A percentile compares a stretch with the other conserved stretches of the same genome.
Conservation (phyloP, 2,888 invertebrate genomes). For the Pristionchus arcanus region DNA sequence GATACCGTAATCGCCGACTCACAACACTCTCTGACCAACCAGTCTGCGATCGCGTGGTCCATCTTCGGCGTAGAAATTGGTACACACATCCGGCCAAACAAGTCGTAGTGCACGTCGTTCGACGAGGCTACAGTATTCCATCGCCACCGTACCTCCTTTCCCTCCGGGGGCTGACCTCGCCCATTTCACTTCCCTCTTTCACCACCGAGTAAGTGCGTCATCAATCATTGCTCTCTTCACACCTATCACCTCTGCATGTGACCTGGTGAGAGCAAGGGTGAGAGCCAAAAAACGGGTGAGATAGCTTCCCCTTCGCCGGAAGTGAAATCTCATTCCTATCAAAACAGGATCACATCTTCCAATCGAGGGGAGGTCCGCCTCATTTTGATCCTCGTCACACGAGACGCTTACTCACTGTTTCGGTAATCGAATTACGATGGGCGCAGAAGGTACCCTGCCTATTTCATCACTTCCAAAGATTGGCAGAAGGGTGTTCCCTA, state of each 20-base stretch:
- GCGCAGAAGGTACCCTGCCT: not conserved
- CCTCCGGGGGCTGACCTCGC: slow-evolving; percentile 28
- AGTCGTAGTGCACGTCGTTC: not conserved
- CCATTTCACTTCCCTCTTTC: not conserved
- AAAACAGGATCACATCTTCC: not conserved
- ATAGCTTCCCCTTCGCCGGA: slow-evolving; percentile 8
- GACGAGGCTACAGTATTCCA: not conserved
- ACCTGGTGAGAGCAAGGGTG: slow-evolving; percentile 4
- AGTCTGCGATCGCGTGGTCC: not conserved
- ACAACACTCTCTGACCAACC: not conserved
- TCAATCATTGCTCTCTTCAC: slow-evolving; percentile 6
- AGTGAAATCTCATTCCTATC: not conserved
- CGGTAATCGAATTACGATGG: slow-evolving; percentile 11
- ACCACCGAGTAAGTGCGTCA: slow-evolving; percentile 1
- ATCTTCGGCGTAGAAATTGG: not conserved
- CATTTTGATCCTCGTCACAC: slow-evolving; percentile 39
- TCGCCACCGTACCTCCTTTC: not conserved
- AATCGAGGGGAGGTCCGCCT: slow-evolving; percentile 8
- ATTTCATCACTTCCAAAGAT: slow-evolving; percentile 41
- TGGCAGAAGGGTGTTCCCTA: not conserved
- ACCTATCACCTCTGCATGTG: not conserved
- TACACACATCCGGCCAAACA: slow-evolving; percentile 14
- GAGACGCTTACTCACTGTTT: not conserved
- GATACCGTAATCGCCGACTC: slow-evolving; percentile 11
- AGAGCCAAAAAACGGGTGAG: slow-evolving; percentile 9